Percentiles rank a stretch among this genome's conserved stretches.
Conservation (phyloP, 2,797 vertebrate genomes). For the Eremophila alpestris region DNA sequence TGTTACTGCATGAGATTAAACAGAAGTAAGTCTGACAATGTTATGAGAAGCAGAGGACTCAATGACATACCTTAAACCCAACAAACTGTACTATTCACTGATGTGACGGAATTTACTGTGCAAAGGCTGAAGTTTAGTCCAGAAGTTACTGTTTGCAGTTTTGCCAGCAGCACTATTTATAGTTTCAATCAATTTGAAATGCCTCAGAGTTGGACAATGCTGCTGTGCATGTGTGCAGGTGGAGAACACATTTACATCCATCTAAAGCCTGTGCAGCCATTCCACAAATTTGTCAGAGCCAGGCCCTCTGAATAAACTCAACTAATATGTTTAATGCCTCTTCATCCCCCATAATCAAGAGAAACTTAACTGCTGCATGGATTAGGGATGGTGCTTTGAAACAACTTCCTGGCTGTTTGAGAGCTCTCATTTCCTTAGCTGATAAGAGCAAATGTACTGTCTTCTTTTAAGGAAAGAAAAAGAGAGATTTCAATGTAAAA, state of each 20-base stretch:
- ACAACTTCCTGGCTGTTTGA: not conserved
- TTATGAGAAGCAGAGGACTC: conserved; percentile 33
- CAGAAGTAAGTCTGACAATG: conserved; percentile 43
- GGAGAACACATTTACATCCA: conserved; percentile 58
- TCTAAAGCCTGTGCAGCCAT: not conserved
- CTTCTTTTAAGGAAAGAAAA: not conserved
- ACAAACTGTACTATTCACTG: conserved; percentile 8
- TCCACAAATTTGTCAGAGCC: conserved; percentile 9
- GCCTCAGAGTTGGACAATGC: conserved; percentile 45
- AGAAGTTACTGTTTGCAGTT: conserved; percentile 72
- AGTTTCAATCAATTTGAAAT: conserved; percentile 60
- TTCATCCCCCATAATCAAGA: not conserved
- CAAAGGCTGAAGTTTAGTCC: conserved; percentile 45
- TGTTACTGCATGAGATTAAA: conserved; percentile 47
- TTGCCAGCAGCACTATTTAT: conserved; percentile 65
- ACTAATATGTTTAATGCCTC: conserved; percentile 11
- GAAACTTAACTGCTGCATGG: conserved; percentile 13
- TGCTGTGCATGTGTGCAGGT: conserved; percentile 63
- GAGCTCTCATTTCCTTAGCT: not conserved
- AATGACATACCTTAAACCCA: conserved; percentile 41
- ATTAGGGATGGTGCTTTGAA: not conserved
- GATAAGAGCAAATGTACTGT: not conserved
- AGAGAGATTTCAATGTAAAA: not conserved
- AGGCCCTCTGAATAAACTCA: conserved; percentile 5
- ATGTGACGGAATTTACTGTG: conserved; percentile 30